A percentile compares a stretch with the other conserved stretches of the same genome.
phyloP scores from a whole-genome alignment of 2,113 vertebrate species.

The Monopterus albus region DNA sequence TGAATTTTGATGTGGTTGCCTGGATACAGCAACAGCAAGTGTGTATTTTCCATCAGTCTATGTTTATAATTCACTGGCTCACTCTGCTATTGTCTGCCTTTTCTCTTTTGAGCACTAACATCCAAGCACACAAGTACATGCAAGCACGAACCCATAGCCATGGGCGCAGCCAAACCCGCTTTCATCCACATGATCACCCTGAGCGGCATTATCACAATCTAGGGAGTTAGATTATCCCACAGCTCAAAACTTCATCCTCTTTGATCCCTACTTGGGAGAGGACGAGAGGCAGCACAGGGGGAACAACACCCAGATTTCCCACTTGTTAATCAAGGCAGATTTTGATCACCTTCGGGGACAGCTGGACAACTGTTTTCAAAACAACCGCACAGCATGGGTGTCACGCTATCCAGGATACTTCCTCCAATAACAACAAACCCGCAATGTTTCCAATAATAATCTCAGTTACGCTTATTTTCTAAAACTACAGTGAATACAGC shows the following conservation, averaged over 20 bases:
- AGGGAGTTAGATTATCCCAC: slow-evolving; percentile 79
- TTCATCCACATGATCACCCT: slow-evolving; percentile 66
- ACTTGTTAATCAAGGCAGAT: slow-evolving; percentile 81
- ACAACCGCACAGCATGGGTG: slow-evolving; percentile 26
- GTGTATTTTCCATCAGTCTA: slow-evolving; percentile 36
- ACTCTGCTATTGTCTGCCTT: slow-evolving; percentile 48
- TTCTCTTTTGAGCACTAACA: slow-evolving; percentile 44
- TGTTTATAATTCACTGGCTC: slow-evolving; percentile 43
- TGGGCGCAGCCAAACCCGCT: slow-evolving; percentile 34
- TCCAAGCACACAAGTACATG: slow-evolving; percentile 11
- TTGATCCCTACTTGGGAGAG: slow-evolving; percentile 70
- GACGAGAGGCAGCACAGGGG: slow-evolving; percentile 64
- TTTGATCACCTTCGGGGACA: slow-evolving; percentile 77
- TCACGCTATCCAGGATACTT: slow-evolving; percentile 34
- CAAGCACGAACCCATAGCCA: slow-evolving; percentile 17
- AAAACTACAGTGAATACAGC: background rate
- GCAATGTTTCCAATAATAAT: background rate
- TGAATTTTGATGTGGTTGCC: slow-evolving; percentile 67
- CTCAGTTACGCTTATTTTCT: background rate
- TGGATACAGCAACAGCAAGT: slow-evolving; percentile 59
- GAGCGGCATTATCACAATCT: slow-evolving; percentile 80
- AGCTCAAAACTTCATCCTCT: slow-evolving; percentile 76
- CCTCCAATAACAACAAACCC: slow-evolving; percentile 6
- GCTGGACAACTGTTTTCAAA: slow-evolving; percentile 78
- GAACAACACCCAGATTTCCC: slow-evolving; percentile 61